Percentiles rank a stretch among this genome's conserved stretches.
Evolutionary conservation across 2,888 invertebrate genomes (phyloP).

Genomic region (Balanococcus diminutus): DNA sequence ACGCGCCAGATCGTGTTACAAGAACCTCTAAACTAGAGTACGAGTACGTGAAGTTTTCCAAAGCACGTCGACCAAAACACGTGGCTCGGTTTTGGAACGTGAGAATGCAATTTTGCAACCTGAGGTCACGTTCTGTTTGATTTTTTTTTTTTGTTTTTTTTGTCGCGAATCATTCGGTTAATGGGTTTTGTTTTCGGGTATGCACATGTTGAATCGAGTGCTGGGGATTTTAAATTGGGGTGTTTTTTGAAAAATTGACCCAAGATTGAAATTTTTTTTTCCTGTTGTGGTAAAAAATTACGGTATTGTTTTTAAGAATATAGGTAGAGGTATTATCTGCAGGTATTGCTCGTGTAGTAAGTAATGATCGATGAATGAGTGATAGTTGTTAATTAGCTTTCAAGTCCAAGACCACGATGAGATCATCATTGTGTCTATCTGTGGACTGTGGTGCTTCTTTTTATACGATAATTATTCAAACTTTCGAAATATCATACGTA

Average conservation of each 20-base stretch:
- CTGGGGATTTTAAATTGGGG: background rate
- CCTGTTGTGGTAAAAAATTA: background rate
- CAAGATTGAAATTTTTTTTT: background rate
- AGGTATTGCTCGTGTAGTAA: background rate
- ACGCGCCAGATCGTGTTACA: background rate
- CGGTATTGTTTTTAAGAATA: background rate
- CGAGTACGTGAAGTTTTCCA: constrained; percentile 24
- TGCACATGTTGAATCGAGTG: background rate
- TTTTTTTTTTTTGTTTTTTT: background rate
- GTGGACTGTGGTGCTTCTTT: background rate
- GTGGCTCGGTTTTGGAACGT: background rate
- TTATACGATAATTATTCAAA: constrained; percentile 3
- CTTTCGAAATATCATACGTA: constrained; percentile 1
- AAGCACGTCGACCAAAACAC: constrained; percentile 13
- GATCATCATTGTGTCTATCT: background rate
- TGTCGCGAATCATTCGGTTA: background rate
- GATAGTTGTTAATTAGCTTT: background rate
- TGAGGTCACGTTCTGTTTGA: background rate
- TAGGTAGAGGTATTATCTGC: background rate
- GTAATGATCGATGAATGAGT: background rate
- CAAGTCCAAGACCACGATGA: background rate
- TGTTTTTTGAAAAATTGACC: background rate
- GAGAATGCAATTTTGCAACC: background rate
- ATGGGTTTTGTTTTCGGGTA: background rate
- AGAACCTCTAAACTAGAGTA: background rate